phyloP scores from a whole-genome alignment of 1,140 invertebrate species.

The Hirudo medicinalis region DNA sequence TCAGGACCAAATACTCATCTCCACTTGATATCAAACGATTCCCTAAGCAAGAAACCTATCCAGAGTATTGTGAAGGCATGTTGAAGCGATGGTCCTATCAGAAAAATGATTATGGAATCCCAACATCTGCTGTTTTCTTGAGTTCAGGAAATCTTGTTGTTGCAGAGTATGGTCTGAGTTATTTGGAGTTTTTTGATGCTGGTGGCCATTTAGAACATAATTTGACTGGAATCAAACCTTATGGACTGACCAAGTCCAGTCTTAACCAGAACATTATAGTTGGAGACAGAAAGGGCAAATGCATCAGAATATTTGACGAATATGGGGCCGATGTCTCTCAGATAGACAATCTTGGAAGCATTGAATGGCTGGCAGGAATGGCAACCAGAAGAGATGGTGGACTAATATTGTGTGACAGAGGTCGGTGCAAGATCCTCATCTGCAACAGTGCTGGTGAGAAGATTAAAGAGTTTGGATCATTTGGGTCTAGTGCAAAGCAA shows the following conservation, averaged over 20 bases:
- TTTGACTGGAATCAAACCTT: constrained; percentile 22
- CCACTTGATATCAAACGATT: background rate
- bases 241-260: constrained; percentile 9
- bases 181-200: constrained; percentile 17
- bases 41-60: constrained; percentile 2
- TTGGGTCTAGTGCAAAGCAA: constrained; percentile 17
- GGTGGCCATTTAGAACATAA: constrained; percentile 14
- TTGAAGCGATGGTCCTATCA: constrained; percentile 6
- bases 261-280: constrained; percentile 16
- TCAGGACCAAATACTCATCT: constrained; percentile 11
- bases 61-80: constrained; percentile 3
- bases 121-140: constrained; percentile 16
- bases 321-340: constrained; percentile 16
- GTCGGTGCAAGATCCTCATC: constrained; percentile 17
- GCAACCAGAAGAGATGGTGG: constrained; percentile 15
- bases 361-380: constrained; percentile 22
- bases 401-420: constrained; percentile 18
- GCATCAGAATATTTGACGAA: constrained; percentile 19
- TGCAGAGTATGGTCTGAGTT: constrained; percentile 19
- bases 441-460: constrained; percentile 13
- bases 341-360: constrained; percentile 13
- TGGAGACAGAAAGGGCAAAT: constrained; percentile 17
- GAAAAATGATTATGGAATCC: constrained; percentile 20
- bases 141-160: constrained; percentile 17
- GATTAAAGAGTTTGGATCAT: constrained; percentile 22